A percentile compares a stretch with the other conserved stretches of the same genome.
phyloP scores from a whole-genome alignment of 2,113 vertebrate species.

The Crotalus viridis region DNA sequence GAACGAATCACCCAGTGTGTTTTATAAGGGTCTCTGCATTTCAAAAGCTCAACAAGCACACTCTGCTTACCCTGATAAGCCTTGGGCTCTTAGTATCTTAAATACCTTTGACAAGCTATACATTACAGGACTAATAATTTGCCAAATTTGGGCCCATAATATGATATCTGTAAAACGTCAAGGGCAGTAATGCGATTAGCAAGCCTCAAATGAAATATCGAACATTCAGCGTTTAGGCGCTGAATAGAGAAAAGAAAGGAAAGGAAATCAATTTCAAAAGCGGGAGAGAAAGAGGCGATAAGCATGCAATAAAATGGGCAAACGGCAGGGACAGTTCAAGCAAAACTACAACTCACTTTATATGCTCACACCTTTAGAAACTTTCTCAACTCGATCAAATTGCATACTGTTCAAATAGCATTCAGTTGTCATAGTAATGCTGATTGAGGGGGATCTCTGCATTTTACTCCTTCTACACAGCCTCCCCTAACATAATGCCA shows the following conservation, averaged over 20 bases:
- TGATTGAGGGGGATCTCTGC: constrained; percentile 58
- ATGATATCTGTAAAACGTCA: constrained; percentile 90
- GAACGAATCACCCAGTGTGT: constrained; percentile 78
- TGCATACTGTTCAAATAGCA: constrained; percentile 70
- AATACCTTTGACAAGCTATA: constrained; percentile 85
- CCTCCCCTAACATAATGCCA: constrained; percentile 46
- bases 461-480: constrained; percentile 58
- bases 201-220: constrained; percentile 88
- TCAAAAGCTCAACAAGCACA: constrained; percentile 81
- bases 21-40: constrained; percentile 81
- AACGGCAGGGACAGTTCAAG: constrained; percentile 67
- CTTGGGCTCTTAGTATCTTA: constrained; percentile 83
- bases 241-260: constrained; percentile 83
- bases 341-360: constrained; percentile 66
- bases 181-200: constrained; percentile 88
- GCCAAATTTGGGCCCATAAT: constrained; percentile 90
- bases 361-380: constrained; percentile 55
- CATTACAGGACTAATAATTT: constrained; percentile 89
- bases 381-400: constrained; percentile 60
- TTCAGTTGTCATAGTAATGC: constrained; percentile 72
- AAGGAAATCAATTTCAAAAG: constrained; percentile 88
- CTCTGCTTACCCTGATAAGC: constrained; percentile 84
- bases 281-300: constrained; percentile 81
- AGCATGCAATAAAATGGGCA: constrained; percentile 80
- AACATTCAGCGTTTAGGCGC: constrained; percentile 84